Base-by-base conservation (phyloP, 1,140 invertebrate species). In the Brachionus angularis region DNA sequence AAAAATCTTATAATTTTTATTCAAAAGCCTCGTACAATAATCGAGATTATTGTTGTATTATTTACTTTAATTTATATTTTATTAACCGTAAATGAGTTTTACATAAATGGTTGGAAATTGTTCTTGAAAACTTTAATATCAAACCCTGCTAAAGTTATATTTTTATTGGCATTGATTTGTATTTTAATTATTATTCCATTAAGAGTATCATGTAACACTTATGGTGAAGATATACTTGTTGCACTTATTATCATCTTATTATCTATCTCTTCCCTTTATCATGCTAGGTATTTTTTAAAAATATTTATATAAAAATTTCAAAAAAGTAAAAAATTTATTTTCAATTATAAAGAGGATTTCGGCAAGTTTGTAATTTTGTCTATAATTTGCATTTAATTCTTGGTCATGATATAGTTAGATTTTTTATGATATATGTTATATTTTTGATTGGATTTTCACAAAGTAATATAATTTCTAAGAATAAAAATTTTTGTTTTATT, bases 371-470 rank as follows among this genome's bases (percentile, higher is more conserved):
- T 1, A 94, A 95, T 5, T 97, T 98, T 86, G 94, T 98, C 4
- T 92, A 96, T 58, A 98, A 98, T 95, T 95, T 98, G 73, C 97
- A 98, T 81, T 87, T 92, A 74, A 98, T 98, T 91, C 89, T 98
- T 21, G 89, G 90, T 84, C 92, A 91, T 72, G 95, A 98, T 83
- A 81, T 98, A 16, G 81, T 96, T 5, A 85, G 94, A 75, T 98
- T 98, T 81, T 91, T 94, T 42, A 89, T 88, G 29, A 97, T 98
- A 76, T 98, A 97, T 79, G 82, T 92, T 46, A 91, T 98, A 0
- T 97, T 98, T 77, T 90, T 98, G 0, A 88, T 96, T 86, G 94
- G 94, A 73, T 98, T 98, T 79, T 94, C 94, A 14, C 94, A 98
- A 88, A 89, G 89, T 89, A 85, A 74, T 72, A 77, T 71, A 72